Evolutionary conservation across 2,888 invertebrate genomes (phyloP).

Genomic region (Ormyrus labotus): DNA sequence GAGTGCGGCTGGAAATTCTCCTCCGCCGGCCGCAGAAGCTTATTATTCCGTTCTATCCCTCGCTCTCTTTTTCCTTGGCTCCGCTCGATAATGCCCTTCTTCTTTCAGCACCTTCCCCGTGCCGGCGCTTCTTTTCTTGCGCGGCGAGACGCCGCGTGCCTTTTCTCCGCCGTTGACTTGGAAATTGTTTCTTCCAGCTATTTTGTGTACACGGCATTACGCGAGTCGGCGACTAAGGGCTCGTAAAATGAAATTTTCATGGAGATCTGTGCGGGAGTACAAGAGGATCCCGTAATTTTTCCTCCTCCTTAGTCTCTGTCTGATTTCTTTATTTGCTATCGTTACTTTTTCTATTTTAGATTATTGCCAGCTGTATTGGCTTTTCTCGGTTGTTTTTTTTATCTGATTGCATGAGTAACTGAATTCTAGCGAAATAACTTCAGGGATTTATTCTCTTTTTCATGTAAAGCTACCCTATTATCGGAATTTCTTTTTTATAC

Average conservation of each 20-base stretch:
- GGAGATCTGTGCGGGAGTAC: background rate
- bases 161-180: slow-evolving; percentile 17
- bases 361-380: no score
- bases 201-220: slow-evolving; percentile 36
- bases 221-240: slow-evolving; percentile 21
- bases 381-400: no score
- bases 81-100: slow-evolving; percentile 17
- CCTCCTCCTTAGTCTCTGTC: no score
- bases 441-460: no score
- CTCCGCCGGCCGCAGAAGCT: slow-evolving; percentile 7
- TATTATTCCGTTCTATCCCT: slow-evolving; percentile 21
- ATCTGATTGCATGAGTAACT: no score
- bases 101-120: background rate
- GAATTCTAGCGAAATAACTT: no score
- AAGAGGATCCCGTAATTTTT: background rate
- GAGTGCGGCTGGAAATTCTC: slow-evolving; percentile 3
- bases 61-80: background rate
- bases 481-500: no score
- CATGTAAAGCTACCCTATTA: no score
- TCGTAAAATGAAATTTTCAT: slow-evolving; percentile 35
- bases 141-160: background rate
- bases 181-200: slow-evolving; percentile 36
- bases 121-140: background rate
- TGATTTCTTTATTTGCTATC: no score
- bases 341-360: no score